A percentile compares a stretch with the other conserved stretches of the same genome.
Conservation (phyloP, 2,888 invertebrate species). For the Nephrocerus scutellatus region DNA sequence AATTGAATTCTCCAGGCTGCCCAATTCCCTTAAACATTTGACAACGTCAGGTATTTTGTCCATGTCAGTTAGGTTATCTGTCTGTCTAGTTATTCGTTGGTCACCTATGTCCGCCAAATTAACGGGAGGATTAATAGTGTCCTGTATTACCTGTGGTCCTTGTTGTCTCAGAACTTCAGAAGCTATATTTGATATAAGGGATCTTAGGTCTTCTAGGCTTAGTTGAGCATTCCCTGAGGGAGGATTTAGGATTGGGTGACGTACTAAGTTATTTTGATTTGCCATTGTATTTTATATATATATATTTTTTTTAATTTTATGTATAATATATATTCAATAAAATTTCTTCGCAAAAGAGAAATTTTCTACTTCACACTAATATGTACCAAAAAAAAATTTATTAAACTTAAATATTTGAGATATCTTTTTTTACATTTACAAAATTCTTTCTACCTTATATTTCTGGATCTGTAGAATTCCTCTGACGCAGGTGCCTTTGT, state of each 20-base stretch:
- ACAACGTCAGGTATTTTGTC: conserved; percentile 5
- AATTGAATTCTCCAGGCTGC: conserved; percentile 3
- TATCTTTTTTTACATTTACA: too few relatives aligned
- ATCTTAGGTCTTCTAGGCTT: conserved; percentile 2
- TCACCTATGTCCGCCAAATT: not conserved
- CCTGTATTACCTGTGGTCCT: conserved; percentile 3
- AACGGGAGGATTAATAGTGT: conserved; percentile 1
- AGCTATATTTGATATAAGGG: not conserved
- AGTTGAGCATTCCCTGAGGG: not conserved
- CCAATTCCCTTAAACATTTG: not conserved
- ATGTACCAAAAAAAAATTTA: too few relatives aligned
- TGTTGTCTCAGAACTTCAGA: conserved; percentile 1
- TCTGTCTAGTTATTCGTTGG: not conserved
- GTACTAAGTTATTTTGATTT: conserved; percentile 6
- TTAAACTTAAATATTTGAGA: too few relatives aligned
- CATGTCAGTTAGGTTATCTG: not conserved
- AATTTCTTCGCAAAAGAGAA: too few relatives aligned
- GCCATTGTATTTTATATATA: conserved; percentile 1
- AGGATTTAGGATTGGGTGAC: not conserved
- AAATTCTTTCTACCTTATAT: too few relatives aligned
- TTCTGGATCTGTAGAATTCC: too few relatives aligned
- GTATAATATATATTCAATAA: too few relatives aligned
- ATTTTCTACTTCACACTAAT: too few relatives aligned
- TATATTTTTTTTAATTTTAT: not conserved
- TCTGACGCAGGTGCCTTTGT: too few relatives aligned